Base-by-base conservation (phyloP, 2,888 invertebrate species). In the Dysmachus trigonus region DNA sequence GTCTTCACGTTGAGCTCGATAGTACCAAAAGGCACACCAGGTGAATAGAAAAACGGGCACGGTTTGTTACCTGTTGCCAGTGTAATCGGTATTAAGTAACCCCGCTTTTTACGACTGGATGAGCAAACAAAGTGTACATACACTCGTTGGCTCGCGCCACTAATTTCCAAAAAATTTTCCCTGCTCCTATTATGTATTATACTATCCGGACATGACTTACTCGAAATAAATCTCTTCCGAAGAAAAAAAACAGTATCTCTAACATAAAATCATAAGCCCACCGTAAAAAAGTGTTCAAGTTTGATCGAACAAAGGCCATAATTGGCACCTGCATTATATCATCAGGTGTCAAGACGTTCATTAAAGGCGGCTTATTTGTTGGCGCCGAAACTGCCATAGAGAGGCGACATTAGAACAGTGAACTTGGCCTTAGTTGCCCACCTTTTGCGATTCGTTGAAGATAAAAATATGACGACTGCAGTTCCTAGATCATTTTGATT, bases 41-140 rank as follows among this genome's bases (percentile, higher is more conserved):
- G 15, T 51, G 31, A 79, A 79, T 51, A 15, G 15, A 18, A 79
- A 31, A 38, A 10, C 31, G 30, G 51, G 27, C 30, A 51, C 51
- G 79, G 79, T 79, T 41, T 79, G 79, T 53, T 79, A 79, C 41
- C 51, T n/a, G 79, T n/a, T 79, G 27, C 62, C 62, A n/a, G 35
- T 79, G 79, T 79, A 79, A 79, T 35, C 30, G 51, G 47, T 51
- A 33, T 79, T 79, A 79, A 79, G 79, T 79, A 79, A 79, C 79
- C 41, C 7, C 79, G 53, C 31, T 51, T 53, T 79, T 79, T 51
- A 41, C 79, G 79, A 79, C 47, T 79, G 47, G 79, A 51, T 51
- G 79, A 51, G 41, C 79, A 79, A 30, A 79, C 79, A 79, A 30
- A 51, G 79, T 30, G 27, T 27, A 41, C 79, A 31, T 51, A 30